phyloP scores from a whole-genome alignment of 2,113 vertebrate genomes.

The Pterocles orientalis region DNA sequence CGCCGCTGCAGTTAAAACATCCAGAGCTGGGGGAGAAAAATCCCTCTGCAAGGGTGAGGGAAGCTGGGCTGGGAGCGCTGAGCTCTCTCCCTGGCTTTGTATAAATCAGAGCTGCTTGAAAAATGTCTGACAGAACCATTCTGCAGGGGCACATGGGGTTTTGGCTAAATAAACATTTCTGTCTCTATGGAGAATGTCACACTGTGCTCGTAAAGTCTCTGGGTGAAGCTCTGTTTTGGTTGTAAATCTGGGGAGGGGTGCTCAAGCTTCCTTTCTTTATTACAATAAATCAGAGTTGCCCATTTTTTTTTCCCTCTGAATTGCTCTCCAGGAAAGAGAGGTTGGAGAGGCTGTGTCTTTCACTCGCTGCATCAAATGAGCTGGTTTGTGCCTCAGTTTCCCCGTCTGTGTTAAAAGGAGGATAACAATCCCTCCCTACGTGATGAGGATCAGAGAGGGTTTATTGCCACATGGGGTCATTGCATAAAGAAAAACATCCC shows the following conservation, averaged over 20 bases:
- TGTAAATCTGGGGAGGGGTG: too few relatives aligned
- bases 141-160: fast-evolving
- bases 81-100: not conserved
- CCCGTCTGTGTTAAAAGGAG: not conserved
- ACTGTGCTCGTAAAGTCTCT: not conserved
- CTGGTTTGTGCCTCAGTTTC: not conserved
- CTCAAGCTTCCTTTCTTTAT: not conserved
- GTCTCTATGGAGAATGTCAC: not conserved
- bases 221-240: not conserved
- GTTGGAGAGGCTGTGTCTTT: not conserved
- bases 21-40: not conserved
- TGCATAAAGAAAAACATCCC: not conserved
- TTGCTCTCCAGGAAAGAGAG: not conserved
- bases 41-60: not conserved
- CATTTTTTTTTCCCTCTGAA: fast-evolving
- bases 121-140: not conserved
- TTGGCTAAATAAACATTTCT: not conserved
- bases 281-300: not conserved
- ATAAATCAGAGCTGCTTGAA: not conserved
- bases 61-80: not conserved
- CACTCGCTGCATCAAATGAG: fast-evolving
- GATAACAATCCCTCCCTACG: too few relatives aligned
- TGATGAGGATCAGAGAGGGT: fast-evolving
- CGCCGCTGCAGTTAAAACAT: not conserved
- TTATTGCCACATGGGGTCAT: not conserved